Evolutionary conservation across 1,140 invertebrate genomes (phyloP), one percentile per base, ranked within the genome.

Genomic region (Wiebesia pumilae): DNA sequence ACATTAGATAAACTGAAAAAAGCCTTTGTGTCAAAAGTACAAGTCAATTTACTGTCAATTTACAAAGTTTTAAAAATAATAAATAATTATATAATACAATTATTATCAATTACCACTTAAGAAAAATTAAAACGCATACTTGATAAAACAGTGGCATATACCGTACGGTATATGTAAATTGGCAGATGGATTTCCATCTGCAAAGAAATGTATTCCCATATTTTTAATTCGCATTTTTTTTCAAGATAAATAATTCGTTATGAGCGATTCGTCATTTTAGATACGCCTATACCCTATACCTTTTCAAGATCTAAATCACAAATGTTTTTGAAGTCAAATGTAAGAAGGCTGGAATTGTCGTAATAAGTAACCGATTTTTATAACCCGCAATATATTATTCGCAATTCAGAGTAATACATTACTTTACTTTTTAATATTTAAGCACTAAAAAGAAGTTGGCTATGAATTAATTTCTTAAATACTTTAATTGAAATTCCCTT

Each of bases 351-450:
- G 69, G 14, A 71, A 38, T 38, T 16, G 38, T 71, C 9, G 35
- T 71, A 71, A 38, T 71, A 71, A 71, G 21, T 71, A 71, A 71
- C 3, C 35, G n/a, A 33, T 71, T 71, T 21, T 71, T 71, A 71
- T 21, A 71, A 38, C 24, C 14, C 21, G 4, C 35, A 38, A 38
- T 21, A 71, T 38, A 27, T 24, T 71, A n/a, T 71, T 71, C 3
- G 69, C 16, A 7, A 38, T 71, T 38, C 35, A 69, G 30, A 69
- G 3, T 1, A 3, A 3, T 65, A 30, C n/a, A n/a, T 62, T 62
- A 10, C 16, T n/a, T n/a, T n/a, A 65, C 7, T 65, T 65, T 4
- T 30, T n/a, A 65, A 65, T 65, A n/a, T 65, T 27, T 65, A 54
- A 54, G 2, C 19, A 54, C 19, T n/a, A 65, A 65, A 27, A 0